phyloP scores from a whole-genome alignment of 2,113 vertebrate species.

The Chrysochloris asiatica region DNA sequence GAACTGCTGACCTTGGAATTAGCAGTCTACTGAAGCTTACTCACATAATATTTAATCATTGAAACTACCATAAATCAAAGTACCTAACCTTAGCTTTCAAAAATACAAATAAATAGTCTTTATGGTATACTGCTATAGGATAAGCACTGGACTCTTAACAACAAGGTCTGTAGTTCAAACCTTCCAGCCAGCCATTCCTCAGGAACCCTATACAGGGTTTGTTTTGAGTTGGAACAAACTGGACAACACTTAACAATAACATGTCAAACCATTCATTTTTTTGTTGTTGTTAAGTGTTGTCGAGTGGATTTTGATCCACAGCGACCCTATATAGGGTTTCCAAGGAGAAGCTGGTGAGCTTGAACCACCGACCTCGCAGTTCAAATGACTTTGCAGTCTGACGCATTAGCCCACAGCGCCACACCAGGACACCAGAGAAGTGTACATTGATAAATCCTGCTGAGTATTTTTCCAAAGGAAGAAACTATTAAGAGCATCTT shows the following conservation, averaged over 20 bases:
- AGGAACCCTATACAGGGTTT: background rate
- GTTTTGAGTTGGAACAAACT: too few species aligned
- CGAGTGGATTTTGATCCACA: too few species aligned
- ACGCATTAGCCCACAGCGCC: too few species aligned
- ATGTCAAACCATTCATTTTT: too few species aligned
- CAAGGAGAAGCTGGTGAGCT: too few species aligned
- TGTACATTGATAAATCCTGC: background rate
- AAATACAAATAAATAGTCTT: background rate
- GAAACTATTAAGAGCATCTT: background rate
- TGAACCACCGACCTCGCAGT: too few species aligned
- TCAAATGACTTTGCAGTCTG: too few species aligned
- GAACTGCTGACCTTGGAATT: too few species aligned
- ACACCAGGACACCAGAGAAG: background rate
- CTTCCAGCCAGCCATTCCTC: background rate
- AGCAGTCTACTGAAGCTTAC: background rate
- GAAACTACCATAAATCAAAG: slow-evolving; percentile 1
- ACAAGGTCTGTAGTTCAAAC: too few species aligned
- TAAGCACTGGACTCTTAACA: too few species aligned
- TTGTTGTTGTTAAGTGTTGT: background rate
- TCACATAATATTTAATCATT: background rate
- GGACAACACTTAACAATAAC: too few species aligned
- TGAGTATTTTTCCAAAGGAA: background rate
- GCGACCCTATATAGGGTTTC: too few species aligned
- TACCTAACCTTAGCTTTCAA: background rate
- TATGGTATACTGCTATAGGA: background rate